Percentiles rank a stretch among this genome's conserved stretches.
Evolutionary conservation across 2,888 invertebrate genomes (phyloP).

Genomic region (Phalera bucephala): DNA sequence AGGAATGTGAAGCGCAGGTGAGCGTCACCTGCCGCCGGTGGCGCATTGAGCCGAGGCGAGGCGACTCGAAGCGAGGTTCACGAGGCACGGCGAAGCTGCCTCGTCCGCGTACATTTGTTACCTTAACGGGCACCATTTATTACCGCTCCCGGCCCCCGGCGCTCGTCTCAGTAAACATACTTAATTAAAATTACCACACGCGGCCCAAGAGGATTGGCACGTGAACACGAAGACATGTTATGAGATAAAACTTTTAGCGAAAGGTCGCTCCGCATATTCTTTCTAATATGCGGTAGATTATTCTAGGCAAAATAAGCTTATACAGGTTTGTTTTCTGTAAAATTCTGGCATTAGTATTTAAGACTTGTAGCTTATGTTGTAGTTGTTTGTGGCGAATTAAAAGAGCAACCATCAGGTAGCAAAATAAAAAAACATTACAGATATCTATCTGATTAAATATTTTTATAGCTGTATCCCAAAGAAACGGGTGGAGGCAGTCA

Average conservation of each 20-base stretch:
- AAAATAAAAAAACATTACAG: too few species aligned
- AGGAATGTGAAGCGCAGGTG: conserved; percentile 61
- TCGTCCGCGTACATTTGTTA: conserved; percentile 63
- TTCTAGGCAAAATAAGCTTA: too few species aligned
- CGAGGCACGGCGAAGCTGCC: too few species aligned
- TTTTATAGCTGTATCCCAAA: too few species aligned
- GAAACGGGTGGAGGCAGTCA: too few species aligned
- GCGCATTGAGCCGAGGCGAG: conserved; percentile 22
- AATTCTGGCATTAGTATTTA: too few species aligned
- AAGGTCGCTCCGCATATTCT: conserved; percentile 27
- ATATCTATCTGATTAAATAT: too few species aligned
- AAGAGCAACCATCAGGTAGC: too few species aligned
- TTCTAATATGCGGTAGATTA: too few species aligned
- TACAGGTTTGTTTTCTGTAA: too few species aligned
- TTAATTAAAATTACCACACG: conserved; percentile 79
- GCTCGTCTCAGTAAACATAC: conserved; percentile 69
- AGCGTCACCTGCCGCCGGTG: conserved; percentile 48
- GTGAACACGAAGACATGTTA: conserved; percentile 54
- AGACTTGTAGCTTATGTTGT: too few species aligned
- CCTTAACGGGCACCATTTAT: conserved; percentile 70
- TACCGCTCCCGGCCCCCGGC: conserved; percentile 49
- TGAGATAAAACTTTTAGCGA: conserved; percentile 52
- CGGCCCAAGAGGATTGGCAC: conserved; percentile 52
- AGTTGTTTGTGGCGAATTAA: too few species aligned
- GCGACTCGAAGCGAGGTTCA: conserved; percentile 19